Evolutionary conservation across 2,113 vertebrate species (phyloP), one percentile per base, ranked within the genome.

Genomic region (Anguilla japonica): DNA sequence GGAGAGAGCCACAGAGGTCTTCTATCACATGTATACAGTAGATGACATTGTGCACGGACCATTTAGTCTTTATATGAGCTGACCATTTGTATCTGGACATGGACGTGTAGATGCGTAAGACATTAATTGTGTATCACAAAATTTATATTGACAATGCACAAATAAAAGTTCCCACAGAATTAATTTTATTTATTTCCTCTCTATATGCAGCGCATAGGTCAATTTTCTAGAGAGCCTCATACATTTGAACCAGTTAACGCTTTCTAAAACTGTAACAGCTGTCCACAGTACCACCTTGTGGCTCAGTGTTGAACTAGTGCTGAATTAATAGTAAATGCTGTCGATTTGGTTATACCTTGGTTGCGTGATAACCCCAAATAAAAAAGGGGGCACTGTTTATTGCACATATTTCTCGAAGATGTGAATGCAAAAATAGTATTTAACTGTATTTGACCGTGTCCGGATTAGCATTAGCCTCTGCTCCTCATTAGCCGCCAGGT

Each of bases 231-330:
- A 75, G 71, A 75, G 22, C n/a, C 71, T 75, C 26, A n/a, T 29
- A 80, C 1, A 80, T 80, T 41, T 80, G 18, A 80, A 80, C 41
- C 41, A 41, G n/a, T 41, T 41, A 14, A 80, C 39, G 79, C 43
- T 41, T 83, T 67, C 40, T 34, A 20, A 53, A 79, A 46, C 80
- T 85, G 15, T 46, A 83, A 83, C 85, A 86, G 95, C 93, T 91
- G 84, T 86, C 88, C 92, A 94, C 84, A 95, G 84, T 88, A 95
- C 95, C 96, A 94, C 94, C 95, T 96, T 91, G 95, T 92, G 96
- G 96, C 85, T 82, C 82, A 83, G 50, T 84, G 60, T 86, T 71
- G 94, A 88, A 92, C 88, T 87, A 78, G 83, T 80, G 53, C 82
- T 29, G 57, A 83, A n/a, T 83, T 41, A 41, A 46, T 71, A 29